Evolutionary conservation across 2,113 vertebrate species (phyloP), one percentile per base, ranked within the genome.

Genomic region (Gopherus evgoodei): DNA sequence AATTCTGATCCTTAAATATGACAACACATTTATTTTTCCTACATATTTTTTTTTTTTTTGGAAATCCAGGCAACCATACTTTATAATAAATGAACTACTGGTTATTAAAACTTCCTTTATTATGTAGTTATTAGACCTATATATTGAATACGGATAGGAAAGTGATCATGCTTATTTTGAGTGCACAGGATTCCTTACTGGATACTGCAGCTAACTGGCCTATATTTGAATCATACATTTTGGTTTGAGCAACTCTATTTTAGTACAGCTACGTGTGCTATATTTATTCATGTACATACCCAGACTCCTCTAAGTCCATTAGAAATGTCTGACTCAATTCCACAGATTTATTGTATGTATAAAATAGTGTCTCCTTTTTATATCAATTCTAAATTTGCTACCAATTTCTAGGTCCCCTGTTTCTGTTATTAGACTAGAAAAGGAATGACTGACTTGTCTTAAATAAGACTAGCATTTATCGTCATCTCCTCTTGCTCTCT

Each of bases 91-190:
- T 19, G 25, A 93, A 93, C 57, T 88, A 81, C 2, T 83, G 22
- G 10, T 87, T 91, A 44, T 84, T 94, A 76, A 69, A 69, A 69
- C 17, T n/a, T 69, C 35, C 38, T 42, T 76, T 25, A 82, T 82
- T 93, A 88, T 44, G 21, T 72, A 62, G 81, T 94, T 96, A 91
- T 69, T 93, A 86, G 57, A 91, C 84, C 83, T 89, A 83, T 84
- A 89, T 31, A 56, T 50, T 76, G n/a, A 56, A 89, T 27, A 81
- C 78, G 7, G 31, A 91, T 27, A 86, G 76, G 89, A 90, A 90
- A 93, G 1, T 14, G 93, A 44, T 31, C 38, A 29, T 31, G 17
- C 85, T 91, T 92, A 90, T 54, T 85, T 65, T 80, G 47, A 94
- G 47, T 69, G 72, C 22, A 44, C 14, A 88, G 82, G 49, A 83